Conservation (phyloP, 2,888 invertebrate species). For the Chymomyza fuscimana region DNA sequence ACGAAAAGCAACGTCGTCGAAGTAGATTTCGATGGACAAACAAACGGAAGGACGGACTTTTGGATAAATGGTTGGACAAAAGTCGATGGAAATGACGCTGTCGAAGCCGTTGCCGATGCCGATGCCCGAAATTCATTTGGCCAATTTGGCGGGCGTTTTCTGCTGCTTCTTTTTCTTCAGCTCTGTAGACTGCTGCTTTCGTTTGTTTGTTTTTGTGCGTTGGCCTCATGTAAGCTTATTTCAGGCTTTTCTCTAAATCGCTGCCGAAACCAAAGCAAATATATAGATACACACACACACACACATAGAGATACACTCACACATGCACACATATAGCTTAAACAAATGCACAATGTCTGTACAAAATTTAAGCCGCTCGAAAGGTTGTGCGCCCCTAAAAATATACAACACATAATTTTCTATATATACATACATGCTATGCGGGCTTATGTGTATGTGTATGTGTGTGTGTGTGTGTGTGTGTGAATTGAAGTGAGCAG, state of each 20-base stretch:
- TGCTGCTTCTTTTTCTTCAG: slow-evolving; percentile 22
- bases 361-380: slow-evolving; percentile 59
- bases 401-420: slow-evolving; percentile 60
- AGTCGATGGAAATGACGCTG: background rate
- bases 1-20: slow-evolving; percentile 11
- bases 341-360: slow-evolving; percentile 26
- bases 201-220: slow-evolving; percentile 25
- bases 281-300: slow-evolving; percentile 16
- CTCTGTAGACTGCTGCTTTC: slow-evolving; percentile 16
- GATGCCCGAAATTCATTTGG: slow-evolving; percentile 44
- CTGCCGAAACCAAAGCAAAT: slow-evolving; percentile 46
- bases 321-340: slow-evolving; percentile 45
- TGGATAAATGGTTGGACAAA: background rate
- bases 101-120: slow-evolving; percentile 34
- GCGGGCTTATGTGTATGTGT: slow-evolving; percentile 29
- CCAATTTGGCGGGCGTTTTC: background rate
- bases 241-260: slow-evolving; percentile 67
- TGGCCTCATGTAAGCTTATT: slow-evolving; percentile 66
- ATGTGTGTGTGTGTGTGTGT: slow-evolving; percentile 20
- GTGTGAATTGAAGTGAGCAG: slow-evolving; percentile 6
- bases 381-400: slow-evolving; percentile 67
- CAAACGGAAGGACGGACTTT: background rate
- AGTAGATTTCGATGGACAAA: background rate
- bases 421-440: slow-evolving; percentile 18
- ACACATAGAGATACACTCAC: slow-evolving; percentile 30